Evolutionary conservation across 2,888 invertebrate genomes (phyloP).

Genomic region (Plutella xylostella): DNA sequence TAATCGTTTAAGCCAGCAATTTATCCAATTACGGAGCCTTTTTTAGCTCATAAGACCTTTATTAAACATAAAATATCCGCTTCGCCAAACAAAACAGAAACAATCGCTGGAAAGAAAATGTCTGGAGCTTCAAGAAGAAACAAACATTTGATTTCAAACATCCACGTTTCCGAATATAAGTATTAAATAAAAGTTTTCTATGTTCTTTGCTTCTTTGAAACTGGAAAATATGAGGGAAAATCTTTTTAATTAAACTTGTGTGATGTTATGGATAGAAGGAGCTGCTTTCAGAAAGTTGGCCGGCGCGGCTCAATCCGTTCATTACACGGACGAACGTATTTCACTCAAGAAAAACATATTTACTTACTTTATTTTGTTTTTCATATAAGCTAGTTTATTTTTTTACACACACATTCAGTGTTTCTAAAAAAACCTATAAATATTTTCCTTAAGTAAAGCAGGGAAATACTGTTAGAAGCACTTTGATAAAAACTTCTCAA

Average conservation of each 20-base stretch:
- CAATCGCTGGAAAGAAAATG: background rate
- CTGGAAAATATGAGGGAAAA: constrained; percentile 29
- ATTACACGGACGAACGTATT: no score
- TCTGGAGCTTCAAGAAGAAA: constrained; percentile 22
- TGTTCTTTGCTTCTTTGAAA: constrained; percentile 28
- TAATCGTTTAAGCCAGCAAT: no score
- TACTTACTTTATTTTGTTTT: background rate
- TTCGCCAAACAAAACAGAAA: background rate
- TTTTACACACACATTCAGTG: background rate
- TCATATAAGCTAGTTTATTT: background rate
- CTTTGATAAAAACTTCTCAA: no score
- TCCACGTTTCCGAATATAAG: constrained; percentile 30
- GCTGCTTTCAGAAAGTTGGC: background rate
- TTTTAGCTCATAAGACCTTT: no score
- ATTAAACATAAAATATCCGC: no score
- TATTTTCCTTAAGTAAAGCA: no score
- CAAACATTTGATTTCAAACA: constrained; percentile 38
- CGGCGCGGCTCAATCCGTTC: background rate
- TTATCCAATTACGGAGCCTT: no score
- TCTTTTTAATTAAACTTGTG: constrained; percentile 51
- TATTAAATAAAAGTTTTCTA: constrained; percentile 30
- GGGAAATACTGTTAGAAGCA: no score
- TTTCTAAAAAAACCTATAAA: no score
- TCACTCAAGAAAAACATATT: no score
- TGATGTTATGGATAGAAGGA: constrained; percentile 30